These are phyloP conservation scores for Ptilonorhynchus violaceus DNA, from an alignment of 2,113 vertebrate species.

Conservation along the genomic window DNA sequence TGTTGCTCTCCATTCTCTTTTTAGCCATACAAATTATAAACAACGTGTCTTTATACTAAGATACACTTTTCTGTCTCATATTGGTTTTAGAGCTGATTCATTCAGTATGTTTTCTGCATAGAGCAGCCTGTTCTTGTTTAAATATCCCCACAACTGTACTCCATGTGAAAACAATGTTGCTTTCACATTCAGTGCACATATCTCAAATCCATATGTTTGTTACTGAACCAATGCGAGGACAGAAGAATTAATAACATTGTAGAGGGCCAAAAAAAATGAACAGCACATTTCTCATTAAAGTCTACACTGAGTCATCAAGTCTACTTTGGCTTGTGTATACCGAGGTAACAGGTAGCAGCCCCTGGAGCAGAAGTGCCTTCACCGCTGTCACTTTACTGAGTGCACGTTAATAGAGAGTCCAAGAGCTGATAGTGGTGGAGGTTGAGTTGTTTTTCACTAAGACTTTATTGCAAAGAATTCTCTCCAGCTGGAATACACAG, in stretches of 20 bases:
- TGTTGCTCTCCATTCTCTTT: conserved; percentile 39
- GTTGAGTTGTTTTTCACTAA: not conserved
- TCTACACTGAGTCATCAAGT: not conserved
- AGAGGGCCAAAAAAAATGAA: not conserved
- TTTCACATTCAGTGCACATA: not conserved
- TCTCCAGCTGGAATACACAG: not conserved
- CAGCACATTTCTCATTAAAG: not conserved
- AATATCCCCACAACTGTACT: not conserved
- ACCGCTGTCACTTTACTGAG: not conserved
- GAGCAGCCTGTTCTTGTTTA: conserved; percentile 20
- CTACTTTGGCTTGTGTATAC: not conserved
- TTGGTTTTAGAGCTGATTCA: conserved; percentile 22
- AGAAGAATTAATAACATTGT: not conserved
- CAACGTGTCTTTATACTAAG: conserved; percentile 35
- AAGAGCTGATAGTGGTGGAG: not conserved
- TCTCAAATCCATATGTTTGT: not conserved
- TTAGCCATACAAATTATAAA: conserved; percentile 36
- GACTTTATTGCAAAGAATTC: not conserved
- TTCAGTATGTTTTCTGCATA: conserved; percentile 32
- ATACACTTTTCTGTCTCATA: not conserved
- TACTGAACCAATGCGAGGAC: not conserved
- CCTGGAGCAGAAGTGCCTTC: not conserved
- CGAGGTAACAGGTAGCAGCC: not conserved
- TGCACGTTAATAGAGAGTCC: accelerated
- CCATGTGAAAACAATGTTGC: not conserved